Evolutionary conservation across 2,113 vertebrate species (phyloP), one percentile per base, ranked within the genome.

Genomic region (Lathamus discolor): DNA sequence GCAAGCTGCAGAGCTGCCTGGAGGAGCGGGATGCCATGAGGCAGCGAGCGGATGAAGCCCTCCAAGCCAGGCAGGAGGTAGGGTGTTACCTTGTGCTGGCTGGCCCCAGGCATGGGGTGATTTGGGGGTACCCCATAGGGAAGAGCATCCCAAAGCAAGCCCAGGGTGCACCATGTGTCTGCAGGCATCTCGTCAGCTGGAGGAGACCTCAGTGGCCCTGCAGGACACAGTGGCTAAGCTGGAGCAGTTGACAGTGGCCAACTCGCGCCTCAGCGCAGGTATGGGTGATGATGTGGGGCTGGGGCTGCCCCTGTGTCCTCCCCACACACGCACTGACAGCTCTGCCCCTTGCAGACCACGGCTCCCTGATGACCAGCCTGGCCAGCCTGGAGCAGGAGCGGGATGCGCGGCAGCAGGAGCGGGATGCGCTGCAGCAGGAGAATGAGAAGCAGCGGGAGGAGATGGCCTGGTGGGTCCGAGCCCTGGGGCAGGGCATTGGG

Each of bases 21-120:
- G 96, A 94, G 51, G 97, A 99, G 90, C 97, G 59, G 57, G 97
- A 98, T 17, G 95, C 97, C 54, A 98, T 98, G 97, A 98, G 63
- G 84, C 90, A 59, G 51, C 55, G 25, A 79, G 98, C 98, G 35
- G 98, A 99, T 5, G 96, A 98, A 43, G 98, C 98, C 41, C 72
- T 98, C 15, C 82, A 37, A 82, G 94, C 93, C 77, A 92, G 92
- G 57, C 52, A 94, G 72, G 28, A 97, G 96, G 95, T 97, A 93
- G 5, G 61, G 51, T 18, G 9, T 15, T 61, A 17, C n/a, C 6
- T 23, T 3, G 33, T 14, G 61, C 52, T 19, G 1, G 57, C 24
- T 1, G 1, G 15, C 28, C 48, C 3, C 25, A 51, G 27, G 23
- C 17, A 24, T 0, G 0, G 41, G 31, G 19, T 59, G 75, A 24